These are phyloP conservation scores for Drosophila obscura DNA, from an alignment of 1,140 invertebrate species.

Conservation along the genomic window DNA sequence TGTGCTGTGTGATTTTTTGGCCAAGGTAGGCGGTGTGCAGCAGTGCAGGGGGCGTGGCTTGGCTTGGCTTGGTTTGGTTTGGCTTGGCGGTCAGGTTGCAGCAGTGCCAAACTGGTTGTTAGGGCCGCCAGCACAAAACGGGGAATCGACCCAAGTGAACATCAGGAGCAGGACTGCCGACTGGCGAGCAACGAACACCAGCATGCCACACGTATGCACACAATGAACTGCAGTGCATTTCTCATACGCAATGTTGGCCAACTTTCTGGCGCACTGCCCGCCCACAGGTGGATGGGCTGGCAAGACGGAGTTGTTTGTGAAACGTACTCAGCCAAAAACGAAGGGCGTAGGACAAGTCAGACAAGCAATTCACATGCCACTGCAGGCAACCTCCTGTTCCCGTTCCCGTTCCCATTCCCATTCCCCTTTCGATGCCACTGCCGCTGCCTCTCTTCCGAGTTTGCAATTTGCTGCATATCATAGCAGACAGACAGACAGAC, in stretches of 20 bases:
- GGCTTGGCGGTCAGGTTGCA: conserved; percentile 50
- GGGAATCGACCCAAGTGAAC: conserved; percentile 65
- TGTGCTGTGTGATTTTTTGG: conserved; percentile 76
- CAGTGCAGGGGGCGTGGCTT: conserved; percentile 22
- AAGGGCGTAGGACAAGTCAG: conserved; percentile 50
- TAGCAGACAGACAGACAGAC: conserved; percentile 29
- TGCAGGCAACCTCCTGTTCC: conserved; percentile 18
- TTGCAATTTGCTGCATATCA: conserved; percentile 76
- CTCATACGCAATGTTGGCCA: conserved; percentile 75
- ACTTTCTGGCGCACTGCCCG: conserved; percentile 37
- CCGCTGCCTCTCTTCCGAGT: conserved; percentile 14
- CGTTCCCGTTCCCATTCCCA: neutral
- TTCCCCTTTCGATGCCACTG: too few species aligned
- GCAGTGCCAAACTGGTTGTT: conserved; percentile 66
- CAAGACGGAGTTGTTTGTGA: conserved; percentile 35
- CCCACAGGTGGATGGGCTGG: conserved; percentile 44
- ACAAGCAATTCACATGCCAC: conserved; percentile 77
- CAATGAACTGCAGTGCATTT: conserved; percentile 67
- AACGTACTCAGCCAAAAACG: conserved; percentile 49
- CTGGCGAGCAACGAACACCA: conserved; percentile 25
- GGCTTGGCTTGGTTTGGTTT: conserved; percentile 37
- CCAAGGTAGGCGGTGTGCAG: conserved; percentile 27
- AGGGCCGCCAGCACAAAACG: conserved; percentile 47
- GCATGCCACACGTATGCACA: conserved; percentile 40
- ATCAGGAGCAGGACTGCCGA: conserved; percentile 18